Percentiles rank a stretch among this genome's conserved stretches.
Conservation (phyloP, 2,797 vertebrate species). For the Kryptolebias ocellatus region DNA sequence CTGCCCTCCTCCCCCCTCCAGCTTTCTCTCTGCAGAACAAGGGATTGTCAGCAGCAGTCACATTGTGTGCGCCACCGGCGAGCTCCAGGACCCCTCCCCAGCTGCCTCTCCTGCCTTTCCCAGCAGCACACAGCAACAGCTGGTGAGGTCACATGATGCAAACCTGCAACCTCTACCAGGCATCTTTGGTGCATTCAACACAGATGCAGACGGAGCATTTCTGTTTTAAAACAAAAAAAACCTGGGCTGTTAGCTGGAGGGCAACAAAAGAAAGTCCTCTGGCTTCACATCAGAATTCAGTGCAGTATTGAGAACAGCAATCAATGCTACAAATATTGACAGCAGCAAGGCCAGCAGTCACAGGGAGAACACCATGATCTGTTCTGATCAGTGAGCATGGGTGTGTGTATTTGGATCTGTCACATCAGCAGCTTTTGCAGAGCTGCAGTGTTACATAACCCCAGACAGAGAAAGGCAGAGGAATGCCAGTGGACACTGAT, state of each 20-base stretch:
- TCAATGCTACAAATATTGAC: slow-evolving; percentile 35
- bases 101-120: slow-evolving; percentile 50
- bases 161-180: slow-evolving; percentile 55
- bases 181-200: slow-evolving; percentile 21
- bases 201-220: background rate
- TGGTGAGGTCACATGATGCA: slow-evolving; percentile 71
- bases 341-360: slow-evolving; percentile 29
- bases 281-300: slow-evolving; percentile 9
- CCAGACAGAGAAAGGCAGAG: slow-evolving; percentile 24
- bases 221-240: background rate
- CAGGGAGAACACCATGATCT: slow-evolving; percentile 43
- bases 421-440: slow-evolving; percentile 79
- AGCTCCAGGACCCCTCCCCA: slow-evolving; percentile 48
- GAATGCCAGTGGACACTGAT: slow-evolving; percentile 21
- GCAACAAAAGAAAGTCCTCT: slow-evolving; percentile 1
- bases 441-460: slow-evolving; percentile 81
- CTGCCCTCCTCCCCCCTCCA: slow-evolving; percentile 26
- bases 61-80: slow-evolving; percentile 59
- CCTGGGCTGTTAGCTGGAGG: background rate
- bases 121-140: slow-evolving; percentile 75
- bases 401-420: slow-evolving; percentile 63
- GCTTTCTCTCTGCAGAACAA: slow-evolving; percentile 59
- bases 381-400: slow-evolving; percentile 34
- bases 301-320: slow-evolving; percentile 14
- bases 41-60: slow-evolving; percentile 75